Evolutionary conservation across 1,140 invertebrate genomes (phyloP).

Genomic region (Penaeus japonicus): DNA sequence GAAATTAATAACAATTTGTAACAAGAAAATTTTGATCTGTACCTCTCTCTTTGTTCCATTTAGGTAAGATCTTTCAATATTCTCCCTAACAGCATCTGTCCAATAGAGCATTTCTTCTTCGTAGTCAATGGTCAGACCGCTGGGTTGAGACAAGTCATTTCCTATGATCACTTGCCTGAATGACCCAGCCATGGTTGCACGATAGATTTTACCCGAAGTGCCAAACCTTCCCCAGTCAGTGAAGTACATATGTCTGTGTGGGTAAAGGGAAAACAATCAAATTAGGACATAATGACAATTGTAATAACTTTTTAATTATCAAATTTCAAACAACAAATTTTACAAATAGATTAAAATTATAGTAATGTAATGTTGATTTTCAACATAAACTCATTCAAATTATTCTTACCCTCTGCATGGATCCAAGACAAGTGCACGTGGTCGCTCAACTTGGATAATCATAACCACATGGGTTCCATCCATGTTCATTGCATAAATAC

Average conservation of each 20-base stretch:
- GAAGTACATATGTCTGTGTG: constrained; percentile 59
- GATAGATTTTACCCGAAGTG: constrained; percentile 91
- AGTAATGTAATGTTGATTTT: constrained; percentile 63
- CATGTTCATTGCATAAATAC: constrained; percentile 94
- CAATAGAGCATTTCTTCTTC: constrained; percentile 95
- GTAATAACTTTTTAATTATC: background rate
- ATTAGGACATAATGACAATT: background rate
- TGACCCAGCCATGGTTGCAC: constrained; percentile 96
- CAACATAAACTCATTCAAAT: background rate
- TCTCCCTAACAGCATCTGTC: constrained; percentile 96
- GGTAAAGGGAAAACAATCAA: too few species aligned
- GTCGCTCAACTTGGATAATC: constrained; percentile 90
- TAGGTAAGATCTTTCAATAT: constrained; percentile 92
- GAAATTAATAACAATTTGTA: background rate
- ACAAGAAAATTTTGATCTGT: constrained; percentile 60
- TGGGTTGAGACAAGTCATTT: constrained; percentile 91
- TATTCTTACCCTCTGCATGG: constrained; percentile 84
- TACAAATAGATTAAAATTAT: constrained; percentile 58
- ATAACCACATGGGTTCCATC: constrained; percentile 89
- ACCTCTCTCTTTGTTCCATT: constrained; percentile 78
- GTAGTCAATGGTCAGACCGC: constrained; percentile 95
- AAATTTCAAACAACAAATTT: background rate
- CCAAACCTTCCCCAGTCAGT: constrained; percentile 78
- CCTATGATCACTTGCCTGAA: constrained; percentile 88
- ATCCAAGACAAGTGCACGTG: constrained; percentile 94